A percentile compares a stretch with the other conserved stretches of the same genome.
Evolutionary conservation across 2,888 invertebrate genomes (phyloP).

Genomic region (Halocaridina rubra): DNA sequence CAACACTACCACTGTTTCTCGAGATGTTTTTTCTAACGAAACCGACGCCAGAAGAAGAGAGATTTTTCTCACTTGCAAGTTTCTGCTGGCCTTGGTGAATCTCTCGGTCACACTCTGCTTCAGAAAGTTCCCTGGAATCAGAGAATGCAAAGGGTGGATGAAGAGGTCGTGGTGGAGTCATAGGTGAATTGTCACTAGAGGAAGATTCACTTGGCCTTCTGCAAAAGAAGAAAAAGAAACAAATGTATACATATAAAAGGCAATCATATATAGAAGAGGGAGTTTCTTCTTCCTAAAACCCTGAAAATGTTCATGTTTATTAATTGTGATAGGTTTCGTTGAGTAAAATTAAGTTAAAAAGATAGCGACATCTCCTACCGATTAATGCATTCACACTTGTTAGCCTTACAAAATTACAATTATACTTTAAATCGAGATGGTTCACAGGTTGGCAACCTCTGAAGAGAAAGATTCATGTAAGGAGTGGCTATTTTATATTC

Average conservation of each 20-base stretch:
- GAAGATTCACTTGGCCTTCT: slow-evolving; percentile 44
- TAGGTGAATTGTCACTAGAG: slow-evolving; percentile 37
- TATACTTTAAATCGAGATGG: no score
- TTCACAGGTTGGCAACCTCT: no score
- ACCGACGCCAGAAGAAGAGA: neutral
- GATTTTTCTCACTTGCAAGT: neutral
- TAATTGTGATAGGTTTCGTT: no score
- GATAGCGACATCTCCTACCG: neutral
- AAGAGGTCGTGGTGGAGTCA: slow-evolving; percentile 63
- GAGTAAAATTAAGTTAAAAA: neutral
- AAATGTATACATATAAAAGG: neutral
- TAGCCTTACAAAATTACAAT: no score
- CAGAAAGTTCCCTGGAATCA: slow-evolving; percentile 65
- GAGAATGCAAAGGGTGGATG: slow-evolving; percentile 65
- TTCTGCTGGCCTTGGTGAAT: neutral
- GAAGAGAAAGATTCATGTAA: no score
- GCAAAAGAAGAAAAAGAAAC: no score
- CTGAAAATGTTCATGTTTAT: neutral
- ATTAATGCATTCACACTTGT: neutral
- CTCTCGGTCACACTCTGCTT: slow-evolving; percentile 65
- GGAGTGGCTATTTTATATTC: no score
- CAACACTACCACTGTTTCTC: neutral
- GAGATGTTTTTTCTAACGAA: neutral
- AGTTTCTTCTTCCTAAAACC: neutral
- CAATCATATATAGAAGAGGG: slow-evolving; percentile 13